Evolutionary conservation across 2,113 vertebrate genomes (phyloP).

Genomic region (mouse (Mus musculus)): DNA sequence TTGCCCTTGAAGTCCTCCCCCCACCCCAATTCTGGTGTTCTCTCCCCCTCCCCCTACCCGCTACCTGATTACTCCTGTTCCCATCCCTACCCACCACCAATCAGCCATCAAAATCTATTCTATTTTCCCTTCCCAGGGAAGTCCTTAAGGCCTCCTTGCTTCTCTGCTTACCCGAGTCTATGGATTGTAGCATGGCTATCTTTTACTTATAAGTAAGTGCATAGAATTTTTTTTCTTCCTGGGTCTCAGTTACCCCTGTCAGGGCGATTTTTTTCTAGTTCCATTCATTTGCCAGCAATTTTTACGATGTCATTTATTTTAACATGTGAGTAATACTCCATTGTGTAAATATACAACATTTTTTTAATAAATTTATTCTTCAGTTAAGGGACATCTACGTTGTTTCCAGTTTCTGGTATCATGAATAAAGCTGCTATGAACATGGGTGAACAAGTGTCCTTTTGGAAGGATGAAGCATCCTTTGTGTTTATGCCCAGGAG

Average conservation of each 20-base stretch:
- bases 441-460: too few relatives aligned
- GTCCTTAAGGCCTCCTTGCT: background rate
- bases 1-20: background rate
- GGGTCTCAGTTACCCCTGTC: background rate
- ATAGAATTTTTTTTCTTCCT: background rate
- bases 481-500: too few relatives aligned
- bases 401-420: too few relatives aligned
- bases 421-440: too few relatives aligned
- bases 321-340: too few relatives aligned
- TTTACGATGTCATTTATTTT: background rate
- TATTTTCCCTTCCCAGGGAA: background rate
- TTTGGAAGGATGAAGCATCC: too few relatives aligned
- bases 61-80: background rate
- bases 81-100: background rate
- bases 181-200: background rate
- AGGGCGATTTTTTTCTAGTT: background rate
- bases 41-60: rapidly evolving
- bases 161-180: background rate
- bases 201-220: background rate
- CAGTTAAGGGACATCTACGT: too few relatives aligned
- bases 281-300: background rate
- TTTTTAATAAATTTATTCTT: too few relatives aligned
- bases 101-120: background rate
- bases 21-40: background rate
- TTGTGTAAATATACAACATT: too few relatives aligned